These are phyloP conservation scores for Chorisops tibialis DNA, from an alignment of 2,888 invertebrate species.

Conservation along the genomic window DNA sequence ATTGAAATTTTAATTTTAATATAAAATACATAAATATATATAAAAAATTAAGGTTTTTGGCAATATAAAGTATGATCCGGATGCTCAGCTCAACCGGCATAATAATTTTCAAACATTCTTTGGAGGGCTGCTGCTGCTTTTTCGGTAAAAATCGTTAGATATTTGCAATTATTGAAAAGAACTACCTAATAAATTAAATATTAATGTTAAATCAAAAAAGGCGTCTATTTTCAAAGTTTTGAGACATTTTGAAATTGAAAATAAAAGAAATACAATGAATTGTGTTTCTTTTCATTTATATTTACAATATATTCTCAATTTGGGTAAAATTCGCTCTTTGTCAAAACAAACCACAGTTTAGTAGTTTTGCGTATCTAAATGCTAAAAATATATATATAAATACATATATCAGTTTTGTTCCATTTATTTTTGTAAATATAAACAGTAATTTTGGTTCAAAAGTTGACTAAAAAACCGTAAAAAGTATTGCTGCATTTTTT, in stretches of 20 bases:
- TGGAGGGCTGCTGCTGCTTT: slow-evolving; percentile 86
- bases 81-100: slow-evolving; percentile 84
- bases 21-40: slow-evolving; percentile 35
- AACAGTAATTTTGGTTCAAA: too few relatives aligned
- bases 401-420: too few relatives aligned
- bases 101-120: slow-evolving; percentile 95
- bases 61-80: slow-evolving; percentile 83
- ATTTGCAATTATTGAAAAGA: slow-evolving; percentile 1
- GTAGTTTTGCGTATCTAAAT: slow-evolving; percentile 3
- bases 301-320: not conserved
- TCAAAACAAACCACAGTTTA: not conserved
- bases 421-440: too few relatives aligned
- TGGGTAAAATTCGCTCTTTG: not conserved
- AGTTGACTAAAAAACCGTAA: too few relatives aligned
- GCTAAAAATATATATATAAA: not conserved
- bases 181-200: not conserved
- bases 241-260: not conserved
- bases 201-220: not conserved
- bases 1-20: slow-evolving; percentile 33
- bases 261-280: not conserved
- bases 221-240: not conserved
- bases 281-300: too few relatives aligned
- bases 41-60: slow-evolving; percentile 74
- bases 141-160: slow-evolving; percentile 69
- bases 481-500: too few relatives aligned